Evolutionary conservation across 2,888 invertebrate genomes (phyloP).

Genomic region (Punctoribates punctum): DNA sequence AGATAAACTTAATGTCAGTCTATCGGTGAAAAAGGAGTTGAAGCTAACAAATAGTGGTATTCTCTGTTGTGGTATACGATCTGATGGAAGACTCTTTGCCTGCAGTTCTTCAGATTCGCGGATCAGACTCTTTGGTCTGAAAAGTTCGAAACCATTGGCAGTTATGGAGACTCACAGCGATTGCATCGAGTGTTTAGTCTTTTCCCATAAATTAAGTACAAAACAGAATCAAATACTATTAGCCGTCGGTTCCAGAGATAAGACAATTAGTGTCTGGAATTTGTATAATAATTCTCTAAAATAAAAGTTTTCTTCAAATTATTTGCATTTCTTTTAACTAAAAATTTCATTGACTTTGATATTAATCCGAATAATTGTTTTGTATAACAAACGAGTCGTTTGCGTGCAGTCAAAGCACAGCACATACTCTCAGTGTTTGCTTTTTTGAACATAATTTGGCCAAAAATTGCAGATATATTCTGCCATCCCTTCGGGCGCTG

Average conservation of each 20-base stretch:
- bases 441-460: no score
- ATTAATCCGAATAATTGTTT: no score
- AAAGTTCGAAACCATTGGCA: conserved; percentile 48
- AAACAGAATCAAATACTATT: conserved; percentile 5
- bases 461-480: no score
- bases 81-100: conserved; percentile 47
- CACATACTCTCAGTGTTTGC: no score
- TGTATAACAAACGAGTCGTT: no score
- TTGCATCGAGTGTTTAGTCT: conserved; percentile 45
- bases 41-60: conserved; percentile 46
- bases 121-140: conserved; percentile 49
- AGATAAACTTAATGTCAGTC: background rate
- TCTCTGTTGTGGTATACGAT: conserved; percentile 46
- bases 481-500: no score
- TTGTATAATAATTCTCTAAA: conserved; percentile 4
- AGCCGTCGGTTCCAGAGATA: conserved; percentile 14
- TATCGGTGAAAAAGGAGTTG: background rate
- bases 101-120: conserved; percentile 47
- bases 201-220: conserved; percentile 15
- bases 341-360: no score
- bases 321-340: no score
- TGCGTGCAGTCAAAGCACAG: no score
- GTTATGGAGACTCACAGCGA: conserved; percentile 47
- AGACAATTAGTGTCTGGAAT: conserved; percentile 7
- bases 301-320: background rate